Evolutionary conservation across 2,888 invertebrate species (phyloP), one percentile per base, ranked within the genome.

Genomic region (Sarcophaga subvicina): DNA sequence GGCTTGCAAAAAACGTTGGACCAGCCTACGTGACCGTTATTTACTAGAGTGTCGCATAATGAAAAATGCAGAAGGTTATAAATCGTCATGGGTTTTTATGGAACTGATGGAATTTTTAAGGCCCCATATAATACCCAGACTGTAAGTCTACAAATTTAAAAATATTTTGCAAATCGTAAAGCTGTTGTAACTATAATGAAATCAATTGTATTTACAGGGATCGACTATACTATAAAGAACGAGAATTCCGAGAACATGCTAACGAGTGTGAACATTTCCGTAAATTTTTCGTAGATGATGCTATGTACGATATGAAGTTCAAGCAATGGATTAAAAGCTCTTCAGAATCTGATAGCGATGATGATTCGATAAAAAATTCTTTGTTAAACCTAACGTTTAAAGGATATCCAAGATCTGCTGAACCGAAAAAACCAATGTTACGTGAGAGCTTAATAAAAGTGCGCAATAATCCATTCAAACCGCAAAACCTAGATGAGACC

Each of bases 31-130:
- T 59, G 82, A 83, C 20, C 77, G 77, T 10, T 83, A 63, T 47
- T 60, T 64, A 22, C 45, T 60, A 60, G 82, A 83, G 64, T 59
- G 45, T 11, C 37, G 37, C 37, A 14, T 17, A 59, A 59, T 17
- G n/a, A 59, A 59, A 59, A 59, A 5, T 59, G 17, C 17, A 59
- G 4, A 14, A 14, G 59, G 0, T 17, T 17, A 17, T 59, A 59
- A 59, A 59, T 4, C 14, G 4, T 17, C 59, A n/a, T 17, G 59
- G 59, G 1, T n/a, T 59, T 59, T 59, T n/a, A 17, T 59, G 14
- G 72, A 77, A 8, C 64, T 83, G 77, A 83, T 78, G 77, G 71
- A 71, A 47, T 83, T 83, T 66, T 6, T 83, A n/a, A 77, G 66
- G 17, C 77, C 82, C 22, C 69, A 27, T 27, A 22, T 72, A 67